Evolutionary conservation across 2,113 vertebrate genomes (phyloP).

Genomic region (Saimiri boliviensis): DNA sequence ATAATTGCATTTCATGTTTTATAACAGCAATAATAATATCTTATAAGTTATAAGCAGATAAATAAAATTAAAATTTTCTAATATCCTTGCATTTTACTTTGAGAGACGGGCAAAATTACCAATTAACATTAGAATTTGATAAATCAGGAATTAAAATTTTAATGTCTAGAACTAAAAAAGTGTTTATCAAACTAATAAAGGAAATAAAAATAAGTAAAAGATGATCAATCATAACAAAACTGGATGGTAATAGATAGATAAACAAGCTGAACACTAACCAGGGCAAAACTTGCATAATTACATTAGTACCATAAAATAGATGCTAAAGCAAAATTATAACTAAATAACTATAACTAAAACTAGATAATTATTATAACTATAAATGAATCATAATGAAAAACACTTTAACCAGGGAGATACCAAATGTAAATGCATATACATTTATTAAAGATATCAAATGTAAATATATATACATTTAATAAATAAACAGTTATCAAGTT

Average conservation of each 20-base stretch:
- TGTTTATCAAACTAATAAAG: not conserved
- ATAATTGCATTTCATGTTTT: not conserved
- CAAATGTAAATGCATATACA: not conserved
- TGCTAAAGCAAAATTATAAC: not conserved
- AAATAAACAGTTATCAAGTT: not conserved
- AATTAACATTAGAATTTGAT: not conserved
- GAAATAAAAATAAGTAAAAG: not conserved
- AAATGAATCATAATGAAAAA: not conserved
- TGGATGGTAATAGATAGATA: not conserved
- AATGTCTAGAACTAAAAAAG: not conserved
- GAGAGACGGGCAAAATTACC: not conserved
- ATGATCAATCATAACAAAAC: not conserved
- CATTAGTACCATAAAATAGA: not conserved
- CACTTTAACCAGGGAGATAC: not conserved
- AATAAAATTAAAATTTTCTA: not conserved
- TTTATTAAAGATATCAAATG: not conserved
- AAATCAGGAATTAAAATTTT: not conserved
- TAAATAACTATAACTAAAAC: not conserved
- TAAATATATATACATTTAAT: too few species aligned
- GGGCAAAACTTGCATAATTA: not conserved
- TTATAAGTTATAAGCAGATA: not conserved
- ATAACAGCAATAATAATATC: not conserved
- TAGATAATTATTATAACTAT: not conserved
- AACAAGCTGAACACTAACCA: not conserved
- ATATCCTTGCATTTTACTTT: not conserved